A percentile compares a stretch with the other conserved stretches of the same genome.
Evolutionary conservation across 2,113 vertebrate genomes (phyloP).

Genomic region (Aramus guarauna): DNA sequence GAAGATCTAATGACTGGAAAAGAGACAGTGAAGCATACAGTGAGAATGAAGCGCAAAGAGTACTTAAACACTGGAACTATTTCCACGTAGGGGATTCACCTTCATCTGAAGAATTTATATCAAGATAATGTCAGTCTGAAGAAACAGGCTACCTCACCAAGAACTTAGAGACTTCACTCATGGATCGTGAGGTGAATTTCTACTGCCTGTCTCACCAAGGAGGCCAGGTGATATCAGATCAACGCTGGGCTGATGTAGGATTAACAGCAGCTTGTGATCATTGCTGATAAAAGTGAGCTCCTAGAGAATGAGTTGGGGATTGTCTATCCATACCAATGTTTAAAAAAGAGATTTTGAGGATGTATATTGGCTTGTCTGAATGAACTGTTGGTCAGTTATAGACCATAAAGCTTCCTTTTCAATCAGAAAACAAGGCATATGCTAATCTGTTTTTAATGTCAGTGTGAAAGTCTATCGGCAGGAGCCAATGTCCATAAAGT

Average conservation of each 20-base stretch:
- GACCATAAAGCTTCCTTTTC: not conserved
- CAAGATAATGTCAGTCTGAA: not conserved
- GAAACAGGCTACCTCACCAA: not conserved
- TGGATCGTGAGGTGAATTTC: not conserved
- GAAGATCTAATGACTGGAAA: not conserved
- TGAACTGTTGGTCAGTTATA: not conserved
- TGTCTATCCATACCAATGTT: not conserved
- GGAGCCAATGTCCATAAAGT: not conserved
- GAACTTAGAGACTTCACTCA: not conserved
- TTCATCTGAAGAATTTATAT: conserved; percentile 7
- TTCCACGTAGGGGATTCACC: not conserved
- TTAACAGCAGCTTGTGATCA: not conserved
- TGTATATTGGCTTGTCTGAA: not conserved
- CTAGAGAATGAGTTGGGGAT: not conserved
- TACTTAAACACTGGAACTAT: not conserved
- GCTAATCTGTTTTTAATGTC: not conserved
- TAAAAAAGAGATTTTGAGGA: not conserved
- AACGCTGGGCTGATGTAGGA: not conserved
- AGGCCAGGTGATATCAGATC: not conserved
- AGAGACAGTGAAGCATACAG: not conserved
- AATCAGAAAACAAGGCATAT: not conserved
- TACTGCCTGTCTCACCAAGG: not conserved
- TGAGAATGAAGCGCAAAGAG: not conserved
- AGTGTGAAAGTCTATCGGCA: not conserved
- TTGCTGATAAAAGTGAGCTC: not conserved